These are phyloP conservation scores for Cervus canadensis DNA, from an alignment of 2,113 vertebrate genomes.

Conservation along the genomic window DNA sequence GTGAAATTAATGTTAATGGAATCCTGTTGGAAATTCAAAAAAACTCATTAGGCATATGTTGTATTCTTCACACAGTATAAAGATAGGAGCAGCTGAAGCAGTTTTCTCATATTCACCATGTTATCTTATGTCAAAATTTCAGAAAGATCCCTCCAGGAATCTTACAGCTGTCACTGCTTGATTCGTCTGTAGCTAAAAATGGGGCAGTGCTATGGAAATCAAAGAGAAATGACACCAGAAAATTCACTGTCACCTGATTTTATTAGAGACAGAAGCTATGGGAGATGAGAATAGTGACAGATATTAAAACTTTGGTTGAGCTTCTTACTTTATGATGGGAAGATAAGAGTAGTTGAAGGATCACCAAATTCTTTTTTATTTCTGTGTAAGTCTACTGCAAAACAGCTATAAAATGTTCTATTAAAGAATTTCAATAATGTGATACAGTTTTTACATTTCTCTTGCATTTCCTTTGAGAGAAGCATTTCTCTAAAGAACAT, in stretches of 20 bases:
- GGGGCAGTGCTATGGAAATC: neutral
- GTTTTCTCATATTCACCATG: neutral
- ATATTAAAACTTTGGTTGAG: neutral
- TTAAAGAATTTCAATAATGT: neutral
- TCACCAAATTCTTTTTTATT: neutral
- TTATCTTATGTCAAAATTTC: neutral
- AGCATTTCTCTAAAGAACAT: neutral
- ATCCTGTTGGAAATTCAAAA: neutral
- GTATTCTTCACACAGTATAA: neutral
- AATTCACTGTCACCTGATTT: neutral
- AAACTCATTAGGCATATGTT: neutral
- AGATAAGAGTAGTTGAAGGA: neutral
- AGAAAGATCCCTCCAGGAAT: neutral
- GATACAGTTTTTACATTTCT: neutral
- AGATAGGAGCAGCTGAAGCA: neutral
- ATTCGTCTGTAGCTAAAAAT: neutral
- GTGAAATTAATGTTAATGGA: neutral
- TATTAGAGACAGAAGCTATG: conserved; percentile 6
- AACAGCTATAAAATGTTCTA: neutral
- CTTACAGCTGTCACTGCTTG: neutral
- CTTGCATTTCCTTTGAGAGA: neutral
- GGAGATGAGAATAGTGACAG: neutral
- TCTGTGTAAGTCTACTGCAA: neutral
- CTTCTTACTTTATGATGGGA: neutral
- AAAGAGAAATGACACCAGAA: neutral